These are phyloP conservation scores for Chloroclysta siterata DNA, from an alignment of 2,888 invertebrate genomes.

Conservation along the genomic window DNA sequence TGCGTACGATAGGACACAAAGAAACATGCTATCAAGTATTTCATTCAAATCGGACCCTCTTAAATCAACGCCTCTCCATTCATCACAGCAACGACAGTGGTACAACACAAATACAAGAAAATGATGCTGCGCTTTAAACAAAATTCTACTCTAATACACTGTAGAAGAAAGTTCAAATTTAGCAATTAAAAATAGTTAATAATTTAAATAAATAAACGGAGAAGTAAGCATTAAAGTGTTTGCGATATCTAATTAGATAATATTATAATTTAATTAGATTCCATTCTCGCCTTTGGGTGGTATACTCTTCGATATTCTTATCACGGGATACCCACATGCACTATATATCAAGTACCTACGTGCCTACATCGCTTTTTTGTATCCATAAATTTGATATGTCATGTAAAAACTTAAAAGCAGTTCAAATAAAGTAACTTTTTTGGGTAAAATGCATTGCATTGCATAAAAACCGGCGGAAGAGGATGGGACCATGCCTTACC, in stretches of 20 bases:
- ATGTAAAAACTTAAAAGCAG: slow-evolving; percentile 61
- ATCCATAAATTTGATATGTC: slow-evolving; percentile 56
- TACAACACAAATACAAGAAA: slow-evolving; percentile 55
- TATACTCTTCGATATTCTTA: slow-evolving; percentile 60
- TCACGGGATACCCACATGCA: slow-evolving; percentile 48
- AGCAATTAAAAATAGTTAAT: slow-evolving; percentile 28
- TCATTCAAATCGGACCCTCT: slow-evolving; percentile 70
- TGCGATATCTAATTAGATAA: slow-evolving; percentile 79
- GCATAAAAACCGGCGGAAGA: slow-evolving; percentile 80
- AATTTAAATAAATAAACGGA: slow-evolving; percentile 64
- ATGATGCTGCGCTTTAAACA: slow-evolving; percentile 36
- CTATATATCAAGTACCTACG: slow-evolving; percentile 28
- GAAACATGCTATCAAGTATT: slow-evolving; percentile 64
- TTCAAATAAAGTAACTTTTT: slow-evolving; percentile 76
- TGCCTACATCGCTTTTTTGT: slow-evolving; percentile 27
- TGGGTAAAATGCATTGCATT: slow-evolving; percentile 67
- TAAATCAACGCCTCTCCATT: slow-evolving; percentile 75
- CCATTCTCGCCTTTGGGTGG: slow-evolving; percentile 77
- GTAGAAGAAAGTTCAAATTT: slow-evolving; percentile 38
- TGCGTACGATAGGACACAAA: slow-evolving; percentile 58
- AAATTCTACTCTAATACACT: slow-evolving; percentile 53
- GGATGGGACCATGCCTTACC: slow-evolving; percentile 78
- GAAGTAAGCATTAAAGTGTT: slow-evolving; percentile 74
- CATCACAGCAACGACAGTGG: slow-evolving; percentile 72
- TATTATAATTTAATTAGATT: slow-evolving; percentile 65